Conservation (phyloP, 2,797 vertebrate species). For the Limosa lapponica region DNA sequence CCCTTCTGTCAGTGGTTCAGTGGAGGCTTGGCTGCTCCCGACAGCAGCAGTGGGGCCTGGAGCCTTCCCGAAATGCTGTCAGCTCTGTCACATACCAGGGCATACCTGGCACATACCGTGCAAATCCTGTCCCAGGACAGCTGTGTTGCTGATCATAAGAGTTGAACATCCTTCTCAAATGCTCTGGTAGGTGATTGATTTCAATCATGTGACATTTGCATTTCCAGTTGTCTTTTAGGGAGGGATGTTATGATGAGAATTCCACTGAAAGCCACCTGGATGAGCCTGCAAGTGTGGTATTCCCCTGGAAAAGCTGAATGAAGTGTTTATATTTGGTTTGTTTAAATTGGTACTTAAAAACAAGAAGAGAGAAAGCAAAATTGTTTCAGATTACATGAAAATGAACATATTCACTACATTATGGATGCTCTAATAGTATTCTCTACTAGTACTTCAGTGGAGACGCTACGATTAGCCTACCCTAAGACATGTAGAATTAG, state of each 20-base stretch:
- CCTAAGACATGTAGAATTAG: neutral
- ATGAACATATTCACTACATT: neutral
- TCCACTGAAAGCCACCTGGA: neutral
- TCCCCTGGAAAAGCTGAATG: neutral
- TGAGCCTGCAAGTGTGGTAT: neutral
- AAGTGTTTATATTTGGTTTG: neutral
- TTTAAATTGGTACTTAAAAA: neutral
- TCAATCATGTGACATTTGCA: rapidly evolving
- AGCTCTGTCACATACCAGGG: rapidly evolving
- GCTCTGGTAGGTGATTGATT: neutral
- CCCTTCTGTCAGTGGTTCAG: rapidly evolving
- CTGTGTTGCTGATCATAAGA: no score
- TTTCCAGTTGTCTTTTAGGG: neutral
- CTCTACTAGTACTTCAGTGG: neutral
- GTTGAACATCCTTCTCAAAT: neutral
- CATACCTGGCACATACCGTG: rapidly evolving
- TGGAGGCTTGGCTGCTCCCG: rapidly evolving
- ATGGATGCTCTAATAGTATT: neutral
- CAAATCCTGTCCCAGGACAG: neutral
- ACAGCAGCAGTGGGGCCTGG: no score
- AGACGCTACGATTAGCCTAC: neutral
- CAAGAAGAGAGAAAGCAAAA: neutral
- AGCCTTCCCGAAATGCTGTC: neutral
- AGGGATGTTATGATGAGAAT: neutral
- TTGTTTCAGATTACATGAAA: neutral